A percentile compares a stretch with the other conserved stretches of the same genome.
phyloP scores from a whole-genome alignment of 2,113 vertebrate genomes.

The Zosterops pallidus region DNA sequence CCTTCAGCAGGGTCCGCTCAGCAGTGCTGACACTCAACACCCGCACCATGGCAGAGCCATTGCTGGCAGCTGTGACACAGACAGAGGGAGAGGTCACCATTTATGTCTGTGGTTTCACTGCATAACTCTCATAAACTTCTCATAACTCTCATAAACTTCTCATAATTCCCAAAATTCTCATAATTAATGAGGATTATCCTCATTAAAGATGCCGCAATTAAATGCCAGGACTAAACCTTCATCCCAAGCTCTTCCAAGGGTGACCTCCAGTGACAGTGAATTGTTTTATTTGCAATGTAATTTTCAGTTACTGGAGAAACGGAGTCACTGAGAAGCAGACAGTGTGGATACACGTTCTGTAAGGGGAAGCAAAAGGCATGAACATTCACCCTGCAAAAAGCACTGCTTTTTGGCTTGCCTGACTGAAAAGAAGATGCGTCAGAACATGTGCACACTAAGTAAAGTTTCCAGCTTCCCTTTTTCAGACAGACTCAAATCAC shows the following conservation, averaged over 20 bases:
- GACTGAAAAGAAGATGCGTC: not conserved
- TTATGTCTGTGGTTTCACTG: not conserved
- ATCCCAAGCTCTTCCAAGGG: not conserved
- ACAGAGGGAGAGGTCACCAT: not conserved
- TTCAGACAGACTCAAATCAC: not conserved
- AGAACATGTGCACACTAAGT: not conserved
- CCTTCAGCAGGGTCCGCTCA: slow-evolving; percentile 90
- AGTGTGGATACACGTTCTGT: rapidly evolving
- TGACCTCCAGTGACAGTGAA: not conserved
- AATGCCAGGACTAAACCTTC: not conserved
- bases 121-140: not conserved
- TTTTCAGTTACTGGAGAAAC: not conserved
- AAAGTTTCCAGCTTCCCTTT: not conserved
- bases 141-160: not conserved
- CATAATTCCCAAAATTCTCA: not conserved
- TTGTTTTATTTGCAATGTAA: not conserved
- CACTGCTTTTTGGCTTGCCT: not conserved
- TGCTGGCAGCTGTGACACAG: slow-evolving; percentile 80
- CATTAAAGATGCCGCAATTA: not conserved
- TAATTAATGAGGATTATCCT: not conserved
- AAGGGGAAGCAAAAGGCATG: not conserved
- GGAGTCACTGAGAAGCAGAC: not conserved
- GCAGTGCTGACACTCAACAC: slow-evolving; percentile 87
- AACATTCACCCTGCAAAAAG: not conserved
- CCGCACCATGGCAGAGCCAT: slow-evolving; percentile 92